Conservation (phyloP, 2,888 invertebrate genomes). For the Hydroisotoma schaefferi region DNA sequence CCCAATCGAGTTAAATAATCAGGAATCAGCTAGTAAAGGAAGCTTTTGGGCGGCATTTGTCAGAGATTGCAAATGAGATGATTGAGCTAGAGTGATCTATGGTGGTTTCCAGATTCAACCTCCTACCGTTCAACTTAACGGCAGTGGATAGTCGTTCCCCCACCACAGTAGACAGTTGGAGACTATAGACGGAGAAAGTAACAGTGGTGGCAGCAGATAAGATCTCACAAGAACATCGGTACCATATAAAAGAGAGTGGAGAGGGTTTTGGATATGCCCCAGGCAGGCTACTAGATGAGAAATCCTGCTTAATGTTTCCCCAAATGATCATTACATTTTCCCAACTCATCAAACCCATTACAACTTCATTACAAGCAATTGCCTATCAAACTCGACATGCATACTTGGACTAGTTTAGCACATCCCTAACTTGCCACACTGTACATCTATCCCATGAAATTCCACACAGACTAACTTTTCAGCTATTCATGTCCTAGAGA, state of each 20-base stretch:
- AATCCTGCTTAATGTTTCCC: constrained; percentile 46
- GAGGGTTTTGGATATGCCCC: constrained; percentile 33
- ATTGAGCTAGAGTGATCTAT: constrained; percentile 45
- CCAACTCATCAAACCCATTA: constrained; percentile 45
- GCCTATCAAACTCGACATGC: constrained; percentile 39
- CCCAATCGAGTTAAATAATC: constrained; percentile 20
- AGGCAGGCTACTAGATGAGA: constrained; percentile 40
- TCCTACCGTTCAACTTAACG: neutral
- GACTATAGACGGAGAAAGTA: constrained; percentile 17
- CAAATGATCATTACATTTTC: constrained; percentile 35
- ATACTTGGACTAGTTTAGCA: too few species aligned
- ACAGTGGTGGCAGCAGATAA: constrained; percentile 11
- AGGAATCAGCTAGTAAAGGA: constrained; percentile 13
- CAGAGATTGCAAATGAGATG: constrained; percentile 47
- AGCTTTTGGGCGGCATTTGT: constrained; percentile 39
- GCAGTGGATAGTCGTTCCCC: neutral
- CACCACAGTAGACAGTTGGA: too few species aligned
- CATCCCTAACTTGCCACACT: too few species aligned
- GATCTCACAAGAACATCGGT: constrained; percentile 35
- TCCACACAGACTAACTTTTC: too few species aligned
- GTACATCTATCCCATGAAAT: too few species aligned
- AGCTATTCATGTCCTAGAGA: neutral
- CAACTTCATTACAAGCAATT: constrained; percentile 47
- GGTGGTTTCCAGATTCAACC: constrained; percentile 32
- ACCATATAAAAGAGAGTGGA: constrained; percentile 41